Evolutionary conservation across 2,797 vertebrate genomes (phyloP).

Genomic region (Dryobates pubescens): DNA sequence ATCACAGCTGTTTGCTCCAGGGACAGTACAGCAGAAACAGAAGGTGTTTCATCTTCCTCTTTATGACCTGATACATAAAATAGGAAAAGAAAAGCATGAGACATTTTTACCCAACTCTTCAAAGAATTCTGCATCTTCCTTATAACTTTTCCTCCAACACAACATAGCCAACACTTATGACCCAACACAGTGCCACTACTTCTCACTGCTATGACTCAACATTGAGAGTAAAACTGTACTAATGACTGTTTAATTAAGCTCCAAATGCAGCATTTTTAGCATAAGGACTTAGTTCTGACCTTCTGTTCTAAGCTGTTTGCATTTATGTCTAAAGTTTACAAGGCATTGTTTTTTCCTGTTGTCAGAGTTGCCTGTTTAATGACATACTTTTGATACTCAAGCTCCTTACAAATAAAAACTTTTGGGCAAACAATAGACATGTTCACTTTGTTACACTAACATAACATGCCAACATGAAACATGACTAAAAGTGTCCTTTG

Average conservation of each 20-base stretch:
- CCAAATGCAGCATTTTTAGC: neutral
- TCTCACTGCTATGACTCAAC: neutral
- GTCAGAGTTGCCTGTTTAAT: neutral
- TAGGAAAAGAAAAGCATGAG: neutral
- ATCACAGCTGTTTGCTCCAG: constrained; percentile 78
- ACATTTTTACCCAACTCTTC: neutral
- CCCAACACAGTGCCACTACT: neutral
- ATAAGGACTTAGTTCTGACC: neutral
- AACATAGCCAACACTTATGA: neutral
- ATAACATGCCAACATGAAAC: neutral
- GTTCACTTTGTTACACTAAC: neutral
- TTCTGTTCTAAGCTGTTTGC: neutral
- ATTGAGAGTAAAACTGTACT: neutral
- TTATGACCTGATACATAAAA: constrained; percentile 80
- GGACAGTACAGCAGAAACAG: constrained; percentile 73
- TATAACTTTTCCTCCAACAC: neutral
- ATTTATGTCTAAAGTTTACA: neutral
- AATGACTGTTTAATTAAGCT: neutral
- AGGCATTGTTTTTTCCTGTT: neutral
- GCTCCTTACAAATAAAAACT: neutral
- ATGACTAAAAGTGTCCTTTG: neutral
- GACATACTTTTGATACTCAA: neutral
- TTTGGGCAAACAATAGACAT: neutral
- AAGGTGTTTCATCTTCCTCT: constrained; percentile 83
- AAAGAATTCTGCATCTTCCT: neutral